Conservation (phyloP, 2,888 invertebrate species). For the Amphipoea lucens region DNA sequence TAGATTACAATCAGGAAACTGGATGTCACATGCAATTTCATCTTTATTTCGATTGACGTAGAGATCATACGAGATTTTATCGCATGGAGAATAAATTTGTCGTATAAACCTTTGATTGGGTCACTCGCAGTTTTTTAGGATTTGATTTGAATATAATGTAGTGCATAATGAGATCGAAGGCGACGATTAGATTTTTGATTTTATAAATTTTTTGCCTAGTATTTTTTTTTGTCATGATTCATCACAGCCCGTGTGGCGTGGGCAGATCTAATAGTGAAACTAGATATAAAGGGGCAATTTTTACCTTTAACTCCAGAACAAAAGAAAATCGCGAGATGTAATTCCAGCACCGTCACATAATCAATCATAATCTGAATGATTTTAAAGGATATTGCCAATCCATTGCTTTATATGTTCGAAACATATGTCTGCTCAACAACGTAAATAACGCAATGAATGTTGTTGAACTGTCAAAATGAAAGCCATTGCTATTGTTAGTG, state of each 20-base stretch:
- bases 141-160: slow-evolving; percentile 76
- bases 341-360: not conserved
- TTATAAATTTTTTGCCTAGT: not conserved
- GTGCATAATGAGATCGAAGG: slow-evolving; percentile 64
- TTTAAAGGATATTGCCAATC: not conserved
- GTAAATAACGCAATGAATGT: not conserved
- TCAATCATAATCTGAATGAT: not conserved
- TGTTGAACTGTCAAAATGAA: not conserved
- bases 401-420: not conserved
- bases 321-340: not conserved
- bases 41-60: slow-evolving; percentile 50
- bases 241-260: not conserved
- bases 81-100: slow-evolving; percentile 35
- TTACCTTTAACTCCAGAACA: not conserved
- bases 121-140: slow-evolving; percentile 70
- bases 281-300: not conserved
- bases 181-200: slow-evolving; percentile 53
- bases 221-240: slow-evolving; percentile 1
- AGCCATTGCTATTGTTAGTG: not conserved
- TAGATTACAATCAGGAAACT: slow-evolving; percentile 60
- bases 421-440: not conserved
- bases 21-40: slow-evolving; percentile 54
- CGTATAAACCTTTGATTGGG: slow-evolving; percentile 65
- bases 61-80: slow-evolving; percentile 32
- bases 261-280: not conserved